Evolutionary conservation across 2,888 invertebrate species (phyloP), one percentile per base, ranked within the genome.

Genomic region (Drosophila atroscutellata): DNA sequence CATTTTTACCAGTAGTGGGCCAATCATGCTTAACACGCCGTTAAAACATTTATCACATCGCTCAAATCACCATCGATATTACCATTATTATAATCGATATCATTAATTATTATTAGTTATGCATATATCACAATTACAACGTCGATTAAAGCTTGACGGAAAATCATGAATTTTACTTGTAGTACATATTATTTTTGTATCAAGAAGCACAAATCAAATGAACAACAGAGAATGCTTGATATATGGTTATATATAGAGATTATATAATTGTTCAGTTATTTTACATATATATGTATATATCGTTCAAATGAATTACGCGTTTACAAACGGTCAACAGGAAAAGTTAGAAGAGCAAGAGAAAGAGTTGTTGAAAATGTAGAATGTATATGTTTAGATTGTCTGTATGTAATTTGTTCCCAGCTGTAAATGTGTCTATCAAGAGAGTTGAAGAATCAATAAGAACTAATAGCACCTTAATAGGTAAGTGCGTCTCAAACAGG

Each of bases 1-100:
- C 67, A 77, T 77, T 81, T 89, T 91, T 92, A 92, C 92, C 92
- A 92, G 92, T 92, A 92, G 92, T 92, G 92, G 92, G 92, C 92
- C 92, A 92, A 92, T 92, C 92, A 92, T 92, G 92, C 92, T 92
- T 79, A 82, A 86, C 83, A 91, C 86, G 92, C 89, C 91, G 82
- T 84, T 87, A 75, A 88, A 75, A 88, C 85, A 86, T 72, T 77
- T 77, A 89, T 86, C 88, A 90, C 86, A 89, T 85, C 86, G 88
- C 81, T 86, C 83, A 91, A 83, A 90, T 78, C 74, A 89, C 76
- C 80, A 79, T 77, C 71, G 83, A 83, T 62, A 70, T 68, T 59
- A 77, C 68, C 52, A 72, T 52, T 49, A 60, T 62, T 47, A 47
- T 47, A 24, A 34, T 54, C 24, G 32, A 51, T 71, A 68, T 63